These are phyloP conservation scores for Nephotettix cincticeps DNA, from an alignment of 1,140 invertebrate genomes.

Conservation along the genomic window DNA sequence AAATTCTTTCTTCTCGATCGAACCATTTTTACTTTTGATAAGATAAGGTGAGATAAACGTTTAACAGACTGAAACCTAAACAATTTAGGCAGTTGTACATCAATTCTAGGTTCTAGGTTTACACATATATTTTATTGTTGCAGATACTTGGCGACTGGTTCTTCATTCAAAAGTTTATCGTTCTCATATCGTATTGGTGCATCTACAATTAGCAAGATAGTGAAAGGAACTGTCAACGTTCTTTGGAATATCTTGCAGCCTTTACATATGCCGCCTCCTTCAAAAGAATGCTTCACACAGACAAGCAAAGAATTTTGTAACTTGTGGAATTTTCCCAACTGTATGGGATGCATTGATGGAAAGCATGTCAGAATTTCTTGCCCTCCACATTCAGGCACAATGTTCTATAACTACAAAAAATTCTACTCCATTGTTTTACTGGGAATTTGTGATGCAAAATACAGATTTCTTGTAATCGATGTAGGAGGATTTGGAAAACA, in stretches of 20 bases:
- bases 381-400: slow-evolving; percentile 37
- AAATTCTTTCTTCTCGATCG: no score
- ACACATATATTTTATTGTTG: slow-evolving; percentile 3
- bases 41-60: no score
- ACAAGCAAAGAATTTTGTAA: slow-evolving; percentile 1
- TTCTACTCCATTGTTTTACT: slow-evolving; percentile 49
- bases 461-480: slow-evolving; percentile 49
- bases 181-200: neutral
- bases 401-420: slow-evolving; percentile 45
- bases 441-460: slow-evolving; percentile 48
- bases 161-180: slow-evolving; percentile 11
- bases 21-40: no score
- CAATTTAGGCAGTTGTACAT: no score
- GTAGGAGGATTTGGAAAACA: slow-evolving; percentile 49
- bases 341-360: slow-evolving; percentile 23
- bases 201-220: slow-evolving; percentile 2
- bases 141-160: neutral
- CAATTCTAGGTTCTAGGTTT: no score
- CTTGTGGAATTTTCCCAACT: slow-evolving; percentile 46
- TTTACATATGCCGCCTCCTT: neutral
- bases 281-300: slow-evolving; percentile 11
- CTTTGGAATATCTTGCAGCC: slow-evolving; percentile 13
- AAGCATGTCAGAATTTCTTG: slow-evolving; percentile 29
- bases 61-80: no score
- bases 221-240: neutral